Conservation (phyloP, 2,797 vertebrate species). For the Lithobates sylvaticus region DNA sequence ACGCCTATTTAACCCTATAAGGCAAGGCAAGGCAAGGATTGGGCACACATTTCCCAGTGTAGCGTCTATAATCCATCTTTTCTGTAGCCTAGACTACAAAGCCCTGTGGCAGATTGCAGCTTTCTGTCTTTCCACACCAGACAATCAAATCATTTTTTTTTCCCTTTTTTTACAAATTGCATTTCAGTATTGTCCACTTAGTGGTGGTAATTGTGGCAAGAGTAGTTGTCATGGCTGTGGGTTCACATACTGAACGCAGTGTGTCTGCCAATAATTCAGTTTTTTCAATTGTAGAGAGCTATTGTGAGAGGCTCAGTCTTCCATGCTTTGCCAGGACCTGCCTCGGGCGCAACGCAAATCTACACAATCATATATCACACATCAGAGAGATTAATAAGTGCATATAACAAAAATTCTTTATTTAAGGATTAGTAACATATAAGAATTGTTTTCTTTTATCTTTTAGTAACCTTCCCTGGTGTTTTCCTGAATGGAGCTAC, state of each 20-base stretch:
- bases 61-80: not conserved
- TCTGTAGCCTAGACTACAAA: not conserved
- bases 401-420: not conserved
- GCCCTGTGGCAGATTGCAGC: too few species aligned
- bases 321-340: not conserved
- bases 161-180: not conserved
- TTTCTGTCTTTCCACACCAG: not conserved
- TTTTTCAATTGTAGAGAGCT: constrained; percentile 23
- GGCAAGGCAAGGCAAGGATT: too few species aligned
- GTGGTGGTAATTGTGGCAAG: constrained; percentile 27
- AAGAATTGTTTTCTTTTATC: too few species aligned
- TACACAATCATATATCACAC: not conserved
- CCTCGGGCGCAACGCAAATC: not conserved
- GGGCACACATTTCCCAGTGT: too few species aligned
- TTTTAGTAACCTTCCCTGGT: too few species aligned
- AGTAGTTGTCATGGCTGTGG: constrained; percentile 4
- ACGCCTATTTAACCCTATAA: too few species aligned
- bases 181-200: constrained; percentile 45
- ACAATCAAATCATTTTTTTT: constrained; percentile 16
- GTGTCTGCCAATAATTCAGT: constrained; percentile 38
- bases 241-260: constrained; percentile 25
- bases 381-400: not conserved
- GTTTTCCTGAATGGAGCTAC: too few species aligned
- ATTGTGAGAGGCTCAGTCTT: constrained; percentile 18
- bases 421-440: not conserved